A percentile compares a stretch with the other conserved stretches of the same genome.
Evolutionary conservation across 2,888 invertebrate species (phyloP).

Genomic region (Drosophila monieri): DNA sequence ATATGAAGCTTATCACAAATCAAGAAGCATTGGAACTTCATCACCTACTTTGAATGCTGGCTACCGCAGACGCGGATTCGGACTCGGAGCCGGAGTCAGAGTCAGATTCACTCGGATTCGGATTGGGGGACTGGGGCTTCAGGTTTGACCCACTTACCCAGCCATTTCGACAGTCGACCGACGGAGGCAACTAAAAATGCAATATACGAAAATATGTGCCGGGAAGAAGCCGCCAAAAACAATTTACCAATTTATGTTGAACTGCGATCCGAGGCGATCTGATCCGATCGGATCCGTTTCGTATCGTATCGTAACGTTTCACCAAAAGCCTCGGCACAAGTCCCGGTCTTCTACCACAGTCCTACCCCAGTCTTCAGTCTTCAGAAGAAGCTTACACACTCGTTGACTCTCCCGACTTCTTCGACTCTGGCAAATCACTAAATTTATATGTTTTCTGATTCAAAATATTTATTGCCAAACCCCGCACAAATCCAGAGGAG

Average conservation of each 20-base stretch:
- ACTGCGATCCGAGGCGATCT: constrained; percentile 48
- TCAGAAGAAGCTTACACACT: constrained; percentile 34
- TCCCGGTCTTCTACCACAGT: background rate
- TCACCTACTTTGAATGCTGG: constrained; percentile 82
- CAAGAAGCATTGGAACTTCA: constrained; percentile 79
- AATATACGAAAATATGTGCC: constrained; percentile 73
- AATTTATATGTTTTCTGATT: constrained; percentile 83
- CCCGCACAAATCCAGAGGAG: constrained; percentile 50
- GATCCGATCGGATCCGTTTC: constrained; percentile 42
- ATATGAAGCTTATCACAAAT: constrained; percentile 81
- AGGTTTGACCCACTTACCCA: constrained; percentile 65
- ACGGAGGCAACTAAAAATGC: constrained; percentile 68
- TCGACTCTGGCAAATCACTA: constrained; percentile 79
- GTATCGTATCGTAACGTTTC: constrained; percentile 26
- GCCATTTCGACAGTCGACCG: constrained; percentile 35
- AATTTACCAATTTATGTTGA: constrained; percentile 81
- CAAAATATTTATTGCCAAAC: constrained; percentile 82
- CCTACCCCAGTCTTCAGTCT: constrained; percentile 17
- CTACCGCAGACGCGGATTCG: constrained; percentile 64
- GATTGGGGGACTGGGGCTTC: constrained; percentile 10
- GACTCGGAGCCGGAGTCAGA: background rate
- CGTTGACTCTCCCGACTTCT: constrained; percentile 38
- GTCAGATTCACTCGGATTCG: background rate
- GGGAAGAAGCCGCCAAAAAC: constrained; percentile 78
- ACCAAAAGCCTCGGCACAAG: constrained; percentile 10